A percentile compares a stretch with the other conserved stretches of the same genome.
phyloP scores from a whole-genome alignment of 2,797 vertebrate species.

The Helarctos malayanus region DNA sequence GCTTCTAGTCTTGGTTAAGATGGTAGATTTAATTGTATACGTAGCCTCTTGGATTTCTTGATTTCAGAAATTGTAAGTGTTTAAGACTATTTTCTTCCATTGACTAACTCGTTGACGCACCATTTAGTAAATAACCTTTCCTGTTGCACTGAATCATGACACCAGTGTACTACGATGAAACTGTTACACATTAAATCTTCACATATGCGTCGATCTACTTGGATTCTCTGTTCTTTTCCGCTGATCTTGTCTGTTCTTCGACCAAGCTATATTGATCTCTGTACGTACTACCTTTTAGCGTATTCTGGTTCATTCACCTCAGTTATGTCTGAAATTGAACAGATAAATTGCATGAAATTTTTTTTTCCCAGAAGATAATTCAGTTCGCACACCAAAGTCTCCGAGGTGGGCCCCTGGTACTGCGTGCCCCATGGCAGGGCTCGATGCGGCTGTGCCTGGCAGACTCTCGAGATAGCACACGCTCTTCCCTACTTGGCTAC shows the following conservation, averaged over 20 bases:
- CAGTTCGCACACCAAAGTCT: no score
- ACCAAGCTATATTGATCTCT: no score
- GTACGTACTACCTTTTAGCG: not conserved
- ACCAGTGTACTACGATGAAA: rapidly evolving
- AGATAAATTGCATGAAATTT: not conserved
- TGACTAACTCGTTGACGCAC: not conserved
- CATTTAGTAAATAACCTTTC: not conserved
- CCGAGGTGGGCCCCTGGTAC: not conserved
- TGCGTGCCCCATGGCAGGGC: rapidly evolving
- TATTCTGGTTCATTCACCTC: not conserved
- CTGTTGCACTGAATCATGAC: not conserved
- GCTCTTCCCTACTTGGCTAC: not conserved
- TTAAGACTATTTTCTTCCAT: not conserved
- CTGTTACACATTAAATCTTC: rapidly evolving
- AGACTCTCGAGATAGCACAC: rapidly evolving
- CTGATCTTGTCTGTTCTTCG: not conserved
- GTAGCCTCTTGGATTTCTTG: not conserved
- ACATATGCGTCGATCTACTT: rapidly evolving
- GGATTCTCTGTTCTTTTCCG: not conserved
- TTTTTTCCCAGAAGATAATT: not conserved
- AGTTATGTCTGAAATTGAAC: not conserved
- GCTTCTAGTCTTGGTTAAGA: not conserved
- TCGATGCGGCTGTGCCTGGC: rapidly evolving
- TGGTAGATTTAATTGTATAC: rapidly evolving
- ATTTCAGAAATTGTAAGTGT: not conserved